Evolutionary conservation across 2,113 vertebrate species (phyloP).

Genomic region (Chionomys nivalis): DNA sequence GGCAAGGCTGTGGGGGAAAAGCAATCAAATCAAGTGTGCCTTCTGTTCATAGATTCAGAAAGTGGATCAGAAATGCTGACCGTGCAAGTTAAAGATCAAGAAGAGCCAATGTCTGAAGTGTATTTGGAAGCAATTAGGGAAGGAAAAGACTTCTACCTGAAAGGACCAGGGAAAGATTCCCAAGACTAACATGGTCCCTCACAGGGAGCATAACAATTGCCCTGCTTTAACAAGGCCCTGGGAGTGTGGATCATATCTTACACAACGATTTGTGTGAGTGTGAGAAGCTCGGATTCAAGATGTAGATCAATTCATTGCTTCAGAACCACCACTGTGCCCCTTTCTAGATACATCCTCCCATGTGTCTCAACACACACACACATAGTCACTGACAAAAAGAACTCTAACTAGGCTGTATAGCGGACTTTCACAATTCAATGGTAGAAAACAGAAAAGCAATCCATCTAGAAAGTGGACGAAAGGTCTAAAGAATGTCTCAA

Average conservation of each 20-base stretch:
- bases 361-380: not conserved
- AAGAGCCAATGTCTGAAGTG: not conserved
- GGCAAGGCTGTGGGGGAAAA: not conserved
- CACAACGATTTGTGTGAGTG: not conserved
- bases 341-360: not conserved
- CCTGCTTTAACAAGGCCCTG: not conserved
- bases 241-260: not conserved
- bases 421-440: not conserved
- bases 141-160: not conserved
- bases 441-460: not conserved
- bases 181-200: not conserved
- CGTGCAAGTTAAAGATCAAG: not conserved
- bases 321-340: not conserved
- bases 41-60: not conserved
- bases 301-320: not conserved
- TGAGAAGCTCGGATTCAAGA: not conserved
- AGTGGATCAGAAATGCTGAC: too few relatives aligned
- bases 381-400: not conserved
- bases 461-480: not conserved
- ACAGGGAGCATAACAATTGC: not conserved
- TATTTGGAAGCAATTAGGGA: not conserved
- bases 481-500: not conserved
- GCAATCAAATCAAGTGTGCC: not conserved
- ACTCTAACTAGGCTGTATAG: not conserved
- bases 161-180: not conserved